Evolutionary conservation across 2,888 invertebrate genomes (phyloP), one percentile per base, ranked within the genome.

Genomic region (Lepeophtheirus nordmannii): DNA sequence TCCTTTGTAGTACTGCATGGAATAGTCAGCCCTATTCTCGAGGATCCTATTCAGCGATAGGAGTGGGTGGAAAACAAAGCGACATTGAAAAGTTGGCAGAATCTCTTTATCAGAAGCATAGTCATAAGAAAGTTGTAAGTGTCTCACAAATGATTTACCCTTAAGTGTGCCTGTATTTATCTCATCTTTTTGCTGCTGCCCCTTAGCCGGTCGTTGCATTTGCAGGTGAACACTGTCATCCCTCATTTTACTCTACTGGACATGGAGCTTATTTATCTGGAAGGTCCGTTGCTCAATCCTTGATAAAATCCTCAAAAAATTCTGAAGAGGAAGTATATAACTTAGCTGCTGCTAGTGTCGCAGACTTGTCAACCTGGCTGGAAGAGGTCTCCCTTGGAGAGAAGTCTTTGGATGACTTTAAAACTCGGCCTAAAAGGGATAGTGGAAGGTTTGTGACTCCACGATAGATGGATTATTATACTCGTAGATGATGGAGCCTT

Each of bases 181-280:
- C 58, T 40, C 40, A 67, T 56, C 58, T 22, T 65, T 38, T 68
- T 67, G 17, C 76, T n/a, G n/a, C n/a, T n/a, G n/a, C n/a, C n/a
- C n/a, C n/a, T n/a, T n/a, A 90, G 89, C 89, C 89, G 71, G 82
- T 82, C 46, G 76, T 91, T 71, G 78, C 88, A 73, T 94, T 94
- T 79, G 93, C 92, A 72, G 94, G 94, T 68, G 94, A 94, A 79
- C 93, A 93, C 73, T 92, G 92, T 58, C 93, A 94, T 79, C 86
- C 87, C 74, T 87, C 83, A 75, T 93, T 90, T 76, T 94, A 93
- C 77, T 93, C 92, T 62, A 94, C 93, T 1, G 91, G 89, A 41
- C 93, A 94, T 75, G 94, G 94, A 61, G 94, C 94, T 46, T 89
- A 88, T 74, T 78, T 93, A 66, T 87, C 88, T 61, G 93, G 94